Base-by-base conservation (phyloP, 2,113 vertebrate genomes). In the Pluvialis apricaria region DNA sequence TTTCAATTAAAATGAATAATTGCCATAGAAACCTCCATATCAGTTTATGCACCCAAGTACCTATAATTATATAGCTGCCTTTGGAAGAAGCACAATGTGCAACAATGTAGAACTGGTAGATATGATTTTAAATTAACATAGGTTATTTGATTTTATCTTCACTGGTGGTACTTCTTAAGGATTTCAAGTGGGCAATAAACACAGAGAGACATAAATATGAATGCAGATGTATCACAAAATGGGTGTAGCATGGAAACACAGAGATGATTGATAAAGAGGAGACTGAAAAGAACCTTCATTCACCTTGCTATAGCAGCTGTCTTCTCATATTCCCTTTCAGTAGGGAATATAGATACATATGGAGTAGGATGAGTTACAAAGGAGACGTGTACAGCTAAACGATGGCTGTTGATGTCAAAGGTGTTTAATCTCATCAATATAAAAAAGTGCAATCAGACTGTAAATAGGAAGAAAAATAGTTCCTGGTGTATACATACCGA, bases 1-100 rank as follows among this genome's bases (percentile, higher is more conserved):
- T 96, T 97, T 96, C 82, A 89, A 91, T 96, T 97, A 94, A 91
- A 88, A 94, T 92, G 73, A 91, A 86, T 94, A 97, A 96, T 96
- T 95, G 89, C 68, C 54, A 86, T 66, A 72, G 89, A 96, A 97
- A 95, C 90, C 24, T 69, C 47, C 2, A 0, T 70, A 86, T 92
- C 47, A 73, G 26, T 92, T 73, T 88, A 20, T 86, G 24, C 79
- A 96, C 72, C 85, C 68, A 91, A 92, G 76, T 75, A 80, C 61
- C 65, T 95, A 64, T 45, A 96, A 68, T 72, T 86, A 44, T 52
- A 85, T 60, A 75, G 36, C 78, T 97, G 76, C 58, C 55, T 95
- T 93, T 69, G 44, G 68, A 83, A 78, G 47, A 93, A 86, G 81
- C 45, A 92, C 61, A 85, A 28, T 32, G 52, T 60, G 49, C 61